These are phyloP conservation scores for Muscicapa striata DNA, from an alignment of 2,797 vertebrate species.

Conservation along the genomic window DNA sequence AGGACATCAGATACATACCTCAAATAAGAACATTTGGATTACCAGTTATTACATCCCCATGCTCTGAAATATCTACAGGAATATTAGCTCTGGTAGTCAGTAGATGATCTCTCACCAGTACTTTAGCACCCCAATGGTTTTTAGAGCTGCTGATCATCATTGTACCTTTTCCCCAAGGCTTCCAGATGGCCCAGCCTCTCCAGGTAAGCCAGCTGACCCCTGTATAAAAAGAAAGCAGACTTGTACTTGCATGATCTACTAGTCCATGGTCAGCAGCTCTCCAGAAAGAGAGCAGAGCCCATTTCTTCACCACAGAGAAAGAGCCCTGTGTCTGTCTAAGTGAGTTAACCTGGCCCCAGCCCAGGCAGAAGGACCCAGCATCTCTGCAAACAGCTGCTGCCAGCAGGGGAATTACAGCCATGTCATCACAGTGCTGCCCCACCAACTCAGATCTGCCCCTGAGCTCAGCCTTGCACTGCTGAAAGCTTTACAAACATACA, in stretches of 20 bases:
- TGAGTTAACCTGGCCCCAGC: background rate
- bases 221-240: conserved; percentile 52
- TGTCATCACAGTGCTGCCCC: background rate
- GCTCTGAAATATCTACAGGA: background rate
- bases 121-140: background rate
- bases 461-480: background rate
- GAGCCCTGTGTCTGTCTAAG: background rate
- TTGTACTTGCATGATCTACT: background rate
- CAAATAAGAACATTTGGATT: background rate
- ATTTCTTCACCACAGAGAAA: background rate
- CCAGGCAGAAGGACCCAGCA: background rate
- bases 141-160: background rate
- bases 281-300: background rate
- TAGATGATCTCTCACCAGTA: background rate
- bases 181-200: conserved; percentile 84
- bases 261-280: background rate
- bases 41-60: background rate
- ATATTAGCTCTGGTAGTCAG: background rate
- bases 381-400: background rate
- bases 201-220: conserved; percentile 86
- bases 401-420: background rate
- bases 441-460: background rate
- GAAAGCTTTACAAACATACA: background rate
- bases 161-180: conserved; percentile 91
- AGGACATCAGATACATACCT: background rate